These are phyloP conservation scores for Pyrrhosoma nymphula DNA, from an alignment of 2,888 invertebrate genomes.

Conservation along the genomic window DNA sequence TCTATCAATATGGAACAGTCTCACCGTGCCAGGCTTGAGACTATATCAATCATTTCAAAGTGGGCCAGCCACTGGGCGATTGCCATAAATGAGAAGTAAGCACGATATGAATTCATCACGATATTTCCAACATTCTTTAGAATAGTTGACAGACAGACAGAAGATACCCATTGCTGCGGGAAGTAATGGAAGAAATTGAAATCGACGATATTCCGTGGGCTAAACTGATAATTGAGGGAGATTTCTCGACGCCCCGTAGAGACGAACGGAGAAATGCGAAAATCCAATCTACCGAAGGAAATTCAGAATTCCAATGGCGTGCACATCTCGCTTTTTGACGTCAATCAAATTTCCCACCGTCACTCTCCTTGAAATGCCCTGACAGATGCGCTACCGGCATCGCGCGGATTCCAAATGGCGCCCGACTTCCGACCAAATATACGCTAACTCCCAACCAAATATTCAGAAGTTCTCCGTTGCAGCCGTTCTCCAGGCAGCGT, in stretches of 20 bases:
- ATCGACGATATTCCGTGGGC: background rate
- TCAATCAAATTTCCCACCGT: constrained; percentile 1
- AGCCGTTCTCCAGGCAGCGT: background rate
- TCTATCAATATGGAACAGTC: too few species aligned
- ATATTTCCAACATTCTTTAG: background rate
- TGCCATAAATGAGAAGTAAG: background rate
- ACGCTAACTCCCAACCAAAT: background rate
- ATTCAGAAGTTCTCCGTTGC: background rate
- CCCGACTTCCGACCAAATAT: background rate
- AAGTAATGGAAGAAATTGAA: background rate
- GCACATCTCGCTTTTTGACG: background rate
- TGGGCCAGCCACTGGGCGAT: background rate
- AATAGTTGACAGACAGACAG: too few species aligned
- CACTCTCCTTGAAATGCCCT: background rate
- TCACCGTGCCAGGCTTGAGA: too few species aligned
- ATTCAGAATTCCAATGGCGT: background rate
- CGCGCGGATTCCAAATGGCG: background rate
- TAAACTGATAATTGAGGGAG: background rate
- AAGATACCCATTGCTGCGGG: background rate
- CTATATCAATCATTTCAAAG: too few species aligned
- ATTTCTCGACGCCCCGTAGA: background rate
- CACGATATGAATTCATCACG: background rate
- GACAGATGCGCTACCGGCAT: background rate
- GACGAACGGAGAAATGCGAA: background rate
- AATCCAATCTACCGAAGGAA: background rate